Evolutionary conservation across 2,888 invertebrate species (phyloP).

Genomic region (Plemyria rubiginata): DNA sequence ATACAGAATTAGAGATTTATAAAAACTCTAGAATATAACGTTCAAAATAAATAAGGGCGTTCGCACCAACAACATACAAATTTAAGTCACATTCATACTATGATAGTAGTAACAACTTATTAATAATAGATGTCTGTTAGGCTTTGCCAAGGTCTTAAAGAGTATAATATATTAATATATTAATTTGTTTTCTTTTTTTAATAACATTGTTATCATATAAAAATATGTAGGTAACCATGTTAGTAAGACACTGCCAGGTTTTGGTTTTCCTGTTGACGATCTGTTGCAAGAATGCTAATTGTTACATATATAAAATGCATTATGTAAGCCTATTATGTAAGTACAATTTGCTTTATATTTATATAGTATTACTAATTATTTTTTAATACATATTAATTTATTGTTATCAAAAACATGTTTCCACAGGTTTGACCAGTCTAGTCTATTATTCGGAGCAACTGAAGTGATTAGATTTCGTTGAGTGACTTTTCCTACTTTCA

Average conservation of each 20-base stretch:
- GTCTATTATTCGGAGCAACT: not conserved
- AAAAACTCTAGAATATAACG: too few species aligned
- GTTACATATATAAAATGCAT: conserved; percentile 8
- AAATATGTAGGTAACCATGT: conserved; percentile 1
- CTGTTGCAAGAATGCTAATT: conserved; percentile 15
- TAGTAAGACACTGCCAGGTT: not conserved
- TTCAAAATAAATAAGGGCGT: too few species aligned
- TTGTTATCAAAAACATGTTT: not conserved
- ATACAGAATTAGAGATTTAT: too few species aligned
- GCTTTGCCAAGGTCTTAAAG: too few species aligned
- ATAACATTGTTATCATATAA: conserved; percentile 7
- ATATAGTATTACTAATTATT: not conserved
- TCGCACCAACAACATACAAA: too few species aligned
- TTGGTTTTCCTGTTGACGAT: conserved; percentile 21
- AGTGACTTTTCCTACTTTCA: not conserved
- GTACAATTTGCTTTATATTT: too few species aligned
- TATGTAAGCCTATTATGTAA: not conserved
- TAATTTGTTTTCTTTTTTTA: not conserved
- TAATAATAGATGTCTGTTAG: too few species aligned
- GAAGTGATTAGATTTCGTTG: not conserved
- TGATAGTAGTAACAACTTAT: too few species aligned
- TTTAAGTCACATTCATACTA: too few species aligned
- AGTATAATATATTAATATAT: too few species aligned
- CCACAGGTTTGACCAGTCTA: not conserved
- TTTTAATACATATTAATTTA: not conserved